A percentile compares a stretch with the other conserved stretches of the same genome.
Conservation (phyloP, 2,113 vertebrate genomes). For the Calyptomena viridis region DNA sequence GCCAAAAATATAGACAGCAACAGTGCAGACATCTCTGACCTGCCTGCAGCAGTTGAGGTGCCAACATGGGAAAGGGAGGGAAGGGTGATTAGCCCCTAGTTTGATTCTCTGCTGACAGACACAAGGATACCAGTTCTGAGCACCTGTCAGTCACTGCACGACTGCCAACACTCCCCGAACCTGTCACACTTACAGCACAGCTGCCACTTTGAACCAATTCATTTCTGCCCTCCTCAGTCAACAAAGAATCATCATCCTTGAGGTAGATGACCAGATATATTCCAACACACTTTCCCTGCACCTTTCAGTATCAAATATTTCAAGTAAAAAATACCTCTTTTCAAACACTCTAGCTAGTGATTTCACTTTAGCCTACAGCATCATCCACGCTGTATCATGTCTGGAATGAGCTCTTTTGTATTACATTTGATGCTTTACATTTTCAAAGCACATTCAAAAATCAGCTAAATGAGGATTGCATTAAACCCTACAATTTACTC, state of each 20-base stretch:
- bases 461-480: constrained; percentile 21
- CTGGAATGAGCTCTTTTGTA: constrained; percentile 18
- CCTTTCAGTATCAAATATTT: constrained; percentile 32
- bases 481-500: constrained; percentile 40
- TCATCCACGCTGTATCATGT: background rate
- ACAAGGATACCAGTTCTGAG: background rate
- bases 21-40: background rate
- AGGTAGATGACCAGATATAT: constrained; percentile 50
- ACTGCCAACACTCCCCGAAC: background rate
- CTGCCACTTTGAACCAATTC: background rate
- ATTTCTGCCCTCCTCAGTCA: background rate
- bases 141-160: background rate
- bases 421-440: constrained; percentile 8
- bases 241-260: constrained; percentile 15
- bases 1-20: background rate
- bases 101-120: background rate
- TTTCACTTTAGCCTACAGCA: background rate
- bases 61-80: background rate
- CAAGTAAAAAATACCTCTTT: constrained; percentile 29
- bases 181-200: background rate
- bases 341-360: constrained; percentile 20
- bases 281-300: constrained; percentile 23
- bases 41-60: background rate
- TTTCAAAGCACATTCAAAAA: constrained; percentile 37
- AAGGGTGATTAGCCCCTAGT: background rate